Conservation (phyloP, 2,888 invertebrate genomes). For the Stenurella melanura region DNA sequence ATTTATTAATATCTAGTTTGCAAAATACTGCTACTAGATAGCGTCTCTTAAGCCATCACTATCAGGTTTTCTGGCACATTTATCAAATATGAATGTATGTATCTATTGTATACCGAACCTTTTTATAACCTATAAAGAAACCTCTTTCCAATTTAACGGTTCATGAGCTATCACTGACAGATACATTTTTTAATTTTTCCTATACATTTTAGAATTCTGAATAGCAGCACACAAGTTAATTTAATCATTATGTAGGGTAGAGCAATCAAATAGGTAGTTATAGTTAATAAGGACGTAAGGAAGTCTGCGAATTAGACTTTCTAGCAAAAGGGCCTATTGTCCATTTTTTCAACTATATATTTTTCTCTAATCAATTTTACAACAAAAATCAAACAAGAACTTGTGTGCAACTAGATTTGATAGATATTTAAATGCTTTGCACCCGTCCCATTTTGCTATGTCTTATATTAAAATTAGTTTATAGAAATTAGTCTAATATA, state of each 20-base stretch:
- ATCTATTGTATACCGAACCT: too few relatives aligned
- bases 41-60: too few relatives aligned
- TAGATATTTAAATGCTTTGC: constrained; percentile 26
- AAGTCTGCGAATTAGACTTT: background rate
- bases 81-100: too few relatives aligned
- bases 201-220: constrained; percentile 1
- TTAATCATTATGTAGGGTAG: background rate
- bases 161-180: background rate
- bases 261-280: background rate
- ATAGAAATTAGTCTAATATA: constrained; percentile 13
- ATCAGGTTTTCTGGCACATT: too few relatives aligned
- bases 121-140: too few relatives aligned
- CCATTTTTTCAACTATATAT: background rate
- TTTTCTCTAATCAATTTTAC: background rate
- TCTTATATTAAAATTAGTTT: constrained; percentile 15
- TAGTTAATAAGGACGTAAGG: too few relatives aligned
- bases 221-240: constrained; percentile 12
- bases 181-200: background rate
- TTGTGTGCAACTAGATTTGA: background rate
- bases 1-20: too few relatives aligned
- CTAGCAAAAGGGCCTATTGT: background rate
- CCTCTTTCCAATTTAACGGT: too few relatives aligned
- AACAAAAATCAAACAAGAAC: background rate
- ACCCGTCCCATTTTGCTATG: constrained; percentile 18
- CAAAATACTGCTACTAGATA: too few relatives aligned